A percentile compares a stretch with the other conserved stretches of the same genome.
Evolutionary conservation across 2,797 vertebrate genomes (phyloP).

Genomic region (Rhinella marina): DNA sequence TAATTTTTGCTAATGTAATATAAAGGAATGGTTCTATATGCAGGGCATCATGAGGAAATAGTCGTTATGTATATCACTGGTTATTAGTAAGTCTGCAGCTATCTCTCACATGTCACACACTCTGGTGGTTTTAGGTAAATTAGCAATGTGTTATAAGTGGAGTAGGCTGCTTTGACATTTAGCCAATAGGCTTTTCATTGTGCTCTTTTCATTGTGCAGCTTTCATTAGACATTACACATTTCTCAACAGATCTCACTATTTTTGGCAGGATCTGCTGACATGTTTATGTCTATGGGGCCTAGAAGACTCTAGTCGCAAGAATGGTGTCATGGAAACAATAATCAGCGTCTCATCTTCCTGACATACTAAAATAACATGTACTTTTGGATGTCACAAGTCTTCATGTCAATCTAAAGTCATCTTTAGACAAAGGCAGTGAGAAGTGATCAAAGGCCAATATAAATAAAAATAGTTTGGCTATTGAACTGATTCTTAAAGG

Average conservation of each 20-base stretch:
- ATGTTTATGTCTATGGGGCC: not conserved
- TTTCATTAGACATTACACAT: not conserved
- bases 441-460: not conserved
- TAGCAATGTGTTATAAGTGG: not conserved
- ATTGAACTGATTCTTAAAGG: not conserved
- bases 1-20: not conserved
- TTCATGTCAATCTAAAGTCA: not conserved
- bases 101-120: not conserved
- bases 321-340: constrained; percentile 4
- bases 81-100: not conserved
- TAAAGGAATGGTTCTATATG: not conserved
- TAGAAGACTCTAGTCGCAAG: not conserved
- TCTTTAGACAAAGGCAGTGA: not conserved
- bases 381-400: not conserved
- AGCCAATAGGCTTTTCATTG: not conserved
- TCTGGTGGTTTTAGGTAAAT: not conserved
- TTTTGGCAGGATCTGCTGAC: not conserved
- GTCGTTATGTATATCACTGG: not conserved
- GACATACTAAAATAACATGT: not conserved
- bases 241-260: not conserved
- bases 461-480: not conserved
- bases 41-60: not conserved
- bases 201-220: not conserved
- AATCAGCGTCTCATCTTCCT: constrained; percentile 8
- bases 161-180: not conserved